These are phyloP conservation scores for Ophioninae sp. DNA, from an alignment of 2,888 invertebrate genomes.

Conservation along the genomic window DNA sequence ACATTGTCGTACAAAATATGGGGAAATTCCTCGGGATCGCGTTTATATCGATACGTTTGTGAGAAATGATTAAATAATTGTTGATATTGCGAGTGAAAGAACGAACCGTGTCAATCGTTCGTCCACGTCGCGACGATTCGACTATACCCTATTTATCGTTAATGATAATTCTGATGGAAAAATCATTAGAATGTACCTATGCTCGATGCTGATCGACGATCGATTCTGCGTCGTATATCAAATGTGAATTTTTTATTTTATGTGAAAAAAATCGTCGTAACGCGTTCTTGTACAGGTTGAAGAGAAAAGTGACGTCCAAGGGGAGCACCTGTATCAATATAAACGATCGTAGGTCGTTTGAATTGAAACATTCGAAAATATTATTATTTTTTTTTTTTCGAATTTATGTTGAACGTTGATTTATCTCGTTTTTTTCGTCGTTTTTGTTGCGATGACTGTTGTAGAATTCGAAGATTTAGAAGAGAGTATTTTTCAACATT, in stretches of 20 bases:
- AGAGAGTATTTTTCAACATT: not conserved
- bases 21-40: conserved; percentile 24
- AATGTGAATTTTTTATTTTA: too few species aligned
- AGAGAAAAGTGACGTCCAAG: not conserved
- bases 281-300: not conserved
- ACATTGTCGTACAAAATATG: conserved; percentile 22
- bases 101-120: conserved; percentile 56
- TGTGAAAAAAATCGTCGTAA: not conserved
- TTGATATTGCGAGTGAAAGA: conserved; percentile 14
- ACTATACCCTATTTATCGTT: not conserved
- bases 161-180: conserved; percentile 5
- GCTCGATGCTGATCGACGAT: not conserved
- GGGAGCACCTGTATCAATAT: not conserved
- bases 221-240: not conserved
- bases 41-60: conserved; percentile 19
- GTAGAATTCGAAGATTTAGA: not conserved
- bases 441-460: not conserved
- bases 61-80: conserved; percentile 42
- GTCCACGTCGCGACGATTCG: not conserved
- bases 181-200: not conserved
- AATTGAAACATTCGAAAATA: not conserved
- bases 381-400: conserved; percentile 9
- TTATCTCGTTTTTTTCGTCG: not conserved
- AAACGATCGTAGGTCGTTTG: not conserved
- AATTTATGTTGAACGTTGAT: too few species aligned